Conservation (phyloP, 1,140 invertebrate genomes). For the Brachionus koreanus region DNA sequence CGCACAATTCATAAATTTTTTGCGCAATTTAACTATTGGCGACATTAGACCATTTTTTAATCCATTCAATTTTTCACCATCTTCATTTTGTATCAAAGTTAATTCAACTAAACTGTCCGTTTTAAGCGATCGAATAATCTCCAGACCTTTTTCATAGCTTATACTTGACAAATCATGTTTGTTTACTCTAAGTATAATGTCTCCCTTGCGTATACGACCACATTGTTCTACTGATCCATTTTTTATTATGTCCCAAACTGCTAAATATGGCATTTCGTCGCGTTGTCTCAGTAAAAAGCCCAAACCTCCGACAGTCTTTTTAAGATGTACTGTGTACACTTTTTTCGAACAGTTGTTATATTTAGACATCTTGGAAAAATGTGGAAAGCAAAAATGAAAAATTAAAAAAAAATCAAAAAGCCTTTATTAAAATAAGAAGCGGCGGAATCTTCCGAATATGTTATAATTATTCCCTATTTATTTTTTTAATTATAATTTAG, state of each 20-base stretch:
- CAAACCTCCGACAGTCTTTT: slow-evolving; percentile 37
- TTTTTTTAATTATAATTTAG: neutral
- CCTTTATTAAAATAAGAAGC: neutral
- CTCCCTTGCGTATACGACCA: slow-evolving; percentile 47
- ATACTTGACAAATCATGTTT: slow-evolving; percentile 45
- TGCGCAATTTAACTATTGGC: neutral
- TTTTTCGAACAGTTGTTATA: neutral
- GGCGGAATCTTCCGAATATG: neutral
- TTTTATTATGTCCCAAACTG: slow-evolving; percentile 45
- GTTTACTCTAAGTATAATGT: slow-evolving; percentile 47
- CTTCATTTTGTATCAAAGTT: slow-evolving; percentile 42
- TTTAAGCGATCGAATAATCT: slow-evolving; percentile 45
- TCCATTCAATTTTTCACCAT: neutral
- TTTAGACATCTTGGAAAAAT: neutral
- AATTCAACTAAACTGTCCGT: slow-evolving; percentile 44
- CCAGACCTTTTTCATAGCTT: slow-evolving; percentile 46
- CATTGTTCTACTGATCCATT: slow-evolving; percentile 46
- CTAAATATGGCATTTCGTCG: slow-evolving; percentile 23
- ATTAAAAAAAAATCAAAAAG: neutral
- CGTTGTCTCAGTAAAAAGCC: slow-evolving; percentile 45
- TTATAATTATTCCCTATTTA: neutral
- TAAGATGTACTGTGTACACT: slow-evolving; percentile 27
- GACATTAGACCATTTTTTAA: slow-evolving; percentile 16
- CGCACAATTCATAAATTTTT: slow-evolving; percentile 32
- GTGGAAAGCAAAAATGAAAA: neutral